Evolutionary conservation across 2,797 vertebrate species (phyloP).

Genomic region (Chromis chromis): DNA sequence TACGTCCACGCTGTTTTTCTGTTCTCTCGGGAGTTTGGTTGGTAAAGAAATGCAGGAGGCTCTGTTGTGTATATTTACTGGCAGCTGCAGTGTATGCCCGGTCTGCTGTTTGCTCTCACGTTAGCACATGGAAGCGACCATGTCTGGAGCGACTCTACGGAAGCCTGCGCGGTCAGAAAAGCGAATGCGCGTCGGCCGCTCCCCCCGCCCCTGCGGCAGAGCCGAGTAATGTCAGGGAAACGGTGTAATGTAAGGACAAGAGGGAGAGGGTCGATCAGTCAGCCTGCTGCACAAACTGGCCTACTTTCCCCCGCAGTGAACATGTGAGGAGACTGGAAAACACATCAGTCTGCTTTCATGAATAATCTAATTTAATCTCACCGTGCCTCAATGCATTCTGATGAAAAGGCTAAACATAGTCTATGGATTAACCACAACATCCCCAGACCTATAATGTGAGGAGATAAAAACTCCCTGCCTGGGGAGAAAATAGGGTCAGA

Average conservation of each 20-base stretch:
- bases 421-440: conserved; percentile 45
- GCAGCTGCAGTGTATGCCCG: accelerated
- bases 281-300: conserved; percentile 38
- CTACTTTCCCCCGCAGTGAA: conserved; percentile 53
- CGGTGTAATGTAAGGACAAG: conserved; percentile 66
- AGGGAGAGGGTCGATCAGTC: conserved; percentile 41
- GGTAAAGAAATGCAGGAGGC: accelerated
- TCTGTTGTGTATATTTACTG: background rate
- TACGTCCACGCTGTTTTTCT: background rate
- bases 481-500: conserved; percentile 19
- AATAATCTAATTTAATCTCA: conserved; percentile 68
- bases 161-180: conserved; percentile 6
- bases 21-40: accelerated
- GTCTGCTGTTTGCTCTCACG: conserved; percentile 27
- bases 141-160: conserved; percentile 72
- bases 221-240: conserved; percentile 10
- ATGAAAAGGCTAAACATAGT: conserved; percentile 51
- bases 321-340: conserved; percentile 57
- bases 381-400: conserved; percentile 36
- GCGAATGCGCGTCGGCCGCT: background rate
- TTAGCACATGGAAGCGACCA: conserved; percentile 67
- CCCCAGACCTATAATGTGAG: conserved; percentile 22
- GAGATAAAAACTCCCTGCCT: conserved; percentile 9
- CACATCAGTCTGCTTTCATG: conserved; percentile 51
- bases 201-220: conserved; percentile 1